Evolutionary conservation across 2,113 vertebrate species (phyloP), one percentile per base, ranked within the genome.

Genomic region (Halcyon senegalensis): DNA sequence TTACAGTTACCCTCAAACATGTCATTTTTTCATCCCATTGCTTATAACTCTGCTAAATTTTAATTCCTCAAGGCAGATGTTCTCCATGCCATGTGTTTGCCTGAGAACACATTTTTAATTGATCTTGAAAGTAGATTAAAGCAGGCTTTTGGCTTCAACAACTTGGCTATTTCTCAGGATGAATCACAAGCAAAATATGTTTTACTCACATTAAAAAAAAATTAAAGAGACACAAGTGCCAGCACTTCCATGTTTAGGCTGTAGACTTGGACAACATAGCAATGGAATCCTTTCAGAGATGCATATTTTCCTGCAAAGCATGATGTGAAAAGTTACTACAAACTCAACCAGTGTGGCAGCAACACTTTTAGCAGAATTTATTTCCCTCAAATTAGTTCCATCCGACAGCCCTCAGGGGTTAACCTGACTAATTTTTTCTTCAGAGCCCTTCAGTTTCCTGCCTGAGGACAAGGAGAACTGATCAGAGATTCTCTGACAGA

Each of bases 81-180:
- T 95, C 95, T 88, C 72, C 48, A 33, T 77, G 46, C 46, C 64
- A 78, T 84, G 79, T 88, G 76, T 93, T 93, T 94, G 75, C 76
- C 79, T 56, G 55, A 86, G 60, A 58, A 90, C 56, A 91, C 46
- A 63, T 90, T 95, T 95, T 95, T 93, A 97, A 94, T 92, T 94
- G 93, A 97, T 96, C 87, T 70, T 90, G 72, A 86, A 93, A 90
- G 93, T 43, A 92, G 68, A 96, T 91, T 78, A 91, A 87, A 87
- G 11, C 60, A 89, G 56, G 48, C 46, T 95, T 96, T 92, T 95
- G 80, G 89, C 75, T 83, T 88, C 10, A 77, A 91, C 37, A 87
- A 41, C 56, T 96, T 94, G 85, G 78, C 82, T 96, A 46, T 86
- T 95, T 84, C 85, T 94, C 82, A 91, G 76, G 87, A 88, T 20